Conservation (phyloP, 2,113 vertebrate genomes). For the Elgaria multicarinata region DNA sequence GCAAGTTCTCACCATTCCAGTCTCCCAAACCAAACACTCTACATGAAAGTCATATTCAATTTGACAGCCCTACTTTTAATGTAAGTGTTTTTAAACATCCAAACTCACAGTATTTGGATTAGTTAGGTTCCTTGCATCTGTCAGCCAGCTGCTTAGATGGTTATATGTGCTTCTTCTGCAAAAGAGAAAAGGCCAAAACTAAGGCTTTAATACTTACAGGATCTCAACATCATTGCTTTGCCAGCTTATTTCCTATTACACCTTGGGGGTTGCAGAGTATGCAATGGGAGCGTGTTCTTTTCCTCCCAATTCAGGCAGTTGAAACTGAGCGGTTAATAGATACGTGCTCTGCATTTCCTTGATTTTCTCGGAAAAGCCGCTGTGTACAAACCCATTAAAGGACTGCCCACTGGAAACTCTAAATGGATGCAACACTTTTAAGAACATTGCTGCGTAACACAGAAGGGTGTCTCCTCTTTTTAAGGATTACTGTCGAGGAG, state of each 20-base stretch:
- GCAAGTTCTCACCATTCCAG: not conserved
- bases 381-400: rapidly evolving
- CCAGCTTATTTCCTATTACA: not conserved
- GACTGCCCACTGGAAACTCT: not conserved
- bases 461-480: not conserved
- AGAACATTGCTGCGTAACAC: not conserved
- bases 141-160: constrained; percentile 98
- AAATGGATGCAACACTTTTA: not conserved
- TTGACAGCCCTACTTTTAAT: not conserved
- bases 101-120: constrained; percentile 98
- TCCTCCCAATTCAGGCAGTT: not conserved
- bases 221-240: not conserved
- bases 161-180: constrained; percentile 98
- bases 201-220: not conserved
- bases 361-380: rapidly evolving
- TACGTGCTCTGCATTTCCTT: rapidly evolving
- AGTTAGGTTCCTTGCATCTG: constrained; percentile 97
- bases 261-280: not conserved
- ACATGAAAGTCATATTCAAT: not conserved
- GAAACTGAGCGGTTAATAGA: not conserved
- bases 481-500: not conserved
- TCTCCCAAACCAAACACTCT: no score
- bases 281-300: not conserved
- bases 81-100: not conserved
- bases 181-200: not conserved